Conservation (phyloP, 2,888 invertebrate genomes). For the Macaria notata region DNA sequence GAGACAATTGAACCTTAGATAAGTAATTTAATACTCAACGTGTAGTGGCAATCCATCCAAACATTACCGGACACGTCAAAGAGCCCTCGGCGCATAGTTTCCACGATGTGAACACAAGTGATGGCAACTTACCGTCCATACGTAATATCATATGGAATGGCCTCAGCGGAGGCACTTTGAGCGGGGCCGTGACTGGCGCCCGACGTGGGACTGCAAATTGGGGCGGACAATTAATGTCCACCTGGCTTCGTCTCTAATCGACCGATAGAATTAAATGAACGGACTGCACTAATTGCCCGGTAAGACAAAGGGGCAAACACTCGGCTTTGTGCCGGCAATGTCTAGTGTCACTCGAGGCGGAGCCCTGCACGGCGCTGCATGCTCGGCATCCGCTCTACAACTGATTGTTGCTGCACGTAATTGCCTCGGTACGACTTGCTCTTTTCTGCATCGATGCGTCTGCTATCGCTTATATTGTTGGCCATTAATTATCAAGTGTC, state of each 20-base stretch:
- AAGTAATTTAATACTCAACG: too few species aligned
- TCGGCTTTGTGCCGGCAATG: constrained; percentile 73
- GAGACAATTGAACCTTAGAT: too few species aligned
- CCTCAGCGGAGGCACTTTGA: constrained; percentile 39
- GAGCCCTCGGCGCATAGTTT: constrained; percentile 29
- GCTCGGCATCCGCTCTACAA: constrained; percentile 44
- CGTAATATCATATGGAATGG: constrained; percentile 44
- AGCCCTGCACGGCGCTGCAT: constrained; percentile 43
- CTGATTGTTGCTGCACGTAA: too few species aligned
- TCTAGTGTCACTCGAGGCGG: constrained; percentile 78
- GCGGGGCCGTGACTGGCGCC: constrained; percentile 49
- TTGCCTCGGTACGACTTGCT: background rate
- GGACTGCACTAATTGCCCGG: constrained; percentile 79
- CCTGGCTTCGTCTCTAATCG: constrained; percentile 76
- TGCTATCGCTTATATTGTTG: too few species aligned
- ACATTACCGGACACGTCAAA: constrained; percentile 26
- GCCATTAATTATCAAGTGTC: too few species aligned
- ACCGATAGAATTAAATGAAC: constrained; percentile 82
- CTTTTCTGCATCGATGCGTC: too few species aligned
- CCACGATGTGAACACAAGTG: constrained; percentile 34
- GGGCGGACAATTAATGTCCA: constrained; percentile 74
- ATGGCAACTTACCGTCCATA: constrained; percentile 42
- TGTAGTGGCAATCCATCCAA: background rate
- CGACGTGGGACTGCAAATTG: constrained; percentile 67
- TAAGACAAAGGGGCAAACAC: constrained; percentile 82